Conservation (phyloP, 2,888 invertebrate genomes). For the Camponotus fellah region DNA sequence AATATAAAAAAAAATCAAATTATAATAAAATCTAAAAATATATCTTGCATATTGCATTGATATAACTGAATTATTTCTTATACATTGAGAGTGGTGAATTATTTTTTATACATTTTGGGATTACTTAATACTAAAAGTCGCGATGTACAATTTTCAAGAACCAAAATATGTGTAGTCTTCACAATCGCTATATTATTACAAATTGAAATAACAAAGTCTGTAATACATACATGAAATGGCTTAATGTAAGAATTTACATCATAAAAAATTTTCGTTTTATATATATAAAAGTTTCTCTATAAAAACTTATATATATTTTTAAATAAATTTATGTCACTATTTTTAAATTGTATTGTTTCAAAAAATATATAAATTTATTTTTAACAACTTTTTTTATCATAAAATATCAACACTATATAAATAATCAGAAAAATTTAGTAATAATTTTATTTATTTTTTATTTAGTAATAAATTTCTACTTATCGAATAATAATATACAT, state of each 20-base stretch:
- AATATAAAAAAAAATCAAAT: neutral
- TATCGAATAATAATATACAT: neutral
- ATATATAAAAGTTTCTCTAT: neutral
- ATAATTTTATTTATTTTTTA: too few species aligned
- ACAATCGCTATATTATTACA: neutral
- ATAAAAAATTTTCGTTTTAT: neutral
- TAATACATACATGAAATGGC: constrained; percentile 46
- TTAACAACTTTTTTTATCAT: neutral
- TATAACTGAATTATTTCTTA: constrained; percentile 34
- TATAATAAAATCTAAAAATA: neutral
- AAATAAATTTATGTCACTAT: neutral
- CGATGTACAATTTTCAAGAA: constrained; percentile 34
- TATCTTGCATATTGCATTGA: neutral
- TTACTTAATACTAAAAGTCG: constrained; percentile 30
- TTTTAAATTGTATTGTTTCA: neutral
- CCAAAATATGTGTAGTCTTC: neutral
- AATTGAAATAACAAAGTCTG: constrained; percentile 3
- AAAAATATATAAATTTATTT: constrained; percentile 3
- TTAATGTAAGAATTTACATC: constrained; percentile 55
- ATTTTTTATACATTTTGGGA: neutral
- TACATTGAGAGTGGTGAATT: too few species aligned
- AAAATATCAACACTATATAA: neutral
- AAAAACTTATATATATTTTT: neutral
- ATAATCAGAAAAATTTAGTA: neutral
- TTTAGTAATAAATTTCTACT: neutral